Evolutionary conservation across 2,888 invertebrate genomes (phyloP), one percentile per base, ranked within the genome.

Genomic region (Eupithecia exiguata): DNA sequence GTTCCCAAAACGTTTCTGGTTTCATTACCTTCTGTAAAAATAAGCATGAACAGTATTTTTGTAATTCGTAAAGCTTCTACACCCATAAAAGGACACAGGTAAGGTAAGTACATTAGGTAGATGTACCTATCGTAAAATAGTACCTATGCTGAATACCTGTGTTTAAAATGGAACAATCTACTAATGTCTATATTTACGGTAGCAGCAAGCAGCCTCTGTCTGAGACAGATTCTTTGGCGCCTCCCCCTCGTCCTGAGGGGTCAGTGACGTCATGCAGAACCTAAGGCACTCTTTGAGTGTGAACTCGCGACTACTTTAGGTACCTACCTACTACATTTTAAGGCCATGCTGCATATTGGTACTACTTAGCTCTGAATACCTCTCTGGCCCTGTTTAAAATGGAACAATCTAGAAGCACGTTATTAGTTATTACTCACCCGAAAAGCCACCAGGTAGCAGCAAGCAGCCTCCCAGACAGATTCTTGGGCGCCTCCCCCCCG

Each of bases 381-480:
- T 18, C 35, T 30, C 30, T 30, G 30, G 30, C 30, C 30, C 35
- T 62, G 35, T 62, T n/a, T 38, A 18, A 62, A 62, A 65, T 65
- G 65, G 38, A 38, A 65, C 30, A 43, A 46, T 68, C 68, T 68
- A 30, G 68, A 46, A 68, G 38, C 74, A 21, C 21, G 21, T 46
- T 46, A 46, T n/a, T n/a, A n/a, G n/a, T n/a, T n/a, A n/a, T 40
- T 36, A 68, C 72, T 74, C 62, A 74, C 96, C 99, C 99, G 91
- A 99, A 99, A 36, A 99, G 94, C 99, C 99, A 99, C 99, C 99
- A 99, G 0, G 99, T 99, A 2, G 99, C 99, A 0, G 99, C 99
- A 0, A 99, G 97, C 16, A 99, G 93, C 69, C 99, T 95, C 0
- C 99, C 99, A 0, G 99, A 99, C 0, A 99, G 95, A 90, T 99